Conservation (phyloP, 1,140 invertebrate species). For the Bombus consobrinus region DNA sequence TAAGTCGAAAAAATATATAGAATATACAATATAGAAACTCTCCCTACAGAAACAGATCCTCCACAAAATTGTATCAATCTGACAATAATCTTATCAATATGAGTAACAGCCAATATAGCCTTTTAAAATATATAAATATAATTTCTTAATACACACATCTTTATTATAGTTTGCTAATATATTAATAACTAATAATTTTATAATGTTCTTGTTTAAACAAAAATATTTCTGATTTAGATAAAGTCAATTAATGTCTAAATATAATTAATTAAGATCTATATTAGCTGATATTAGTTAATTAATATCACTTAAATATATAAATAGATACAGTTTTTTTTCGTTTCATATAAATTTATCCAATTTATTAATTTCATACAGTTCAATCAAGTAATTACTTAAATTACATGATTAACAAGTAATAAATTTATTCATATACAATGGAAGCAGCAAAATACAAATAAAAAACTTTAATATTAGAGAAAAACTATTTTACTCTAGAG, state of each 20-base stretch:
- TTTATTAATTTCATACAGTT: conserved; percentile 26
- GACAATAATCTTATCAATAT: not conserved
- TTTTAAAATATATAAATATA: not conserved
- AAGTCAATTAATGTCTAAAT: not conserved
- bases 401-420: conserved; percentile 37
- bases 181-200: not conserved
- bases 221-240: not conserved
- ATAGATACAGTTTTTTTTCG: not conserved
- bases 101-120: not conserved
- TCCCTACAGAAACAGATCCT: not conserved
- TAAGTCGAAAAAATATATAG: not conserved
- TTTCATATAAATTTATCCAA: conserved; percentile 30
- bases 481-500: not conserved
- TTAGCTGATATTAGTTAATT: not conserved
- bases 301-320: not conserved
- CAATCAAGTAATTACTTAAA: conserved; percentile 26
- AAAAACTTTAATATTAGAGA: not conserved
- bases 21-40: not conserved
- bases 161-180: not conserved
- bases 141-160: not conserved
- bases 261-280: not conserved
- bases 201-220: not conserved
- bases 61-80: not conserved
- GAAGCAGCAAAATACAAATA: conserved; percentile 17
- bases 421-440: conserved; percentile 38